Evolutionary conservation across 2,797 vertebrate genomes (phyloP).

Genomic region (Chaetophractus vellerosus): DNA sequence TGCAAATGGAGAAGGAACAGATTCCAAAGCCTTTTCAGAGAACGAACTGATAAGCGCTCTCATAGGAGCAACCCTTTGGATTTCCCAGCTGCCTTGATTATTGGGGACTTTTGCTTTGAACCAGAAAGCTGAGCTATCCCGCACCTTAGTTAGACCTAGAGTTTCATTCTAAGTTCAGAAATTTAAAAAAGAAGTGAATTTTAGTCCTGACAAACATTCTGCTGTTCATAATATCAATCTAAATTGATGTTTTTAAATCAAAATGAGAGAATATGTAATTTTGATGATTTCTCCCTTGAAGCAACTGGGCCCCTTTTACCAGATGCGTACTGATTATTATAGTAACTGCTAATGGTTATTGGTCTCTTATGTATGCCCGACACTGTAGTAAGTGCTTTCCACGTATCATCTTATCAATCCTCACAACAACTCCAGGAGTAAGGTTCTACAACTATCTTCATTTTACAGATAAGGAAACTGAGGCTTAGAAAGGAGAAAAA

Average conservation of each 20-base stretch:
- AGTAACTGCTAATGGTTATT: neutral
- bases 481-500: neutral
- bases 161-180: slow-evolving; percentile 9
- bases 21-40: slow-evolving; percentile 17
- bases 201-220: neutral
- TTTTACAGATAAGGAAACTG: neutral
- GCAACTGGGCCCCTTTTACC: neutral
- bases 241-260: slow-evolving; percentile 31
- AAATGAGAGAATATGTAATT: slow-evolving; percentile 21
- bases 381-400: too few species aligned
- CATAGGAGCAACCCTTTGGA: neutral
- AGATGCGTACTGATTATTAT: neutral
- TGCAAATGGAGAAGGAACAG: neutral
- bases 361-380: neutral
- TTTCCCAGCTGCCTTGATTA: slow-evolving; percentile 6
- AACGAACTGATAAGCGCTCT: neutral
- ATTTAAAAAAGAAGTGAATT: neutral
- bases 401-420: neutral
- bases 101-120: slow-evolving; percentile 36
- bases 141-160: neutral
- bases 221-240: neutral
- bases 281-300: slow-evolving; percentile 21
- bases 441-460: neutral
- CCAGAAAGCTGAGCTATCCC: neutral
- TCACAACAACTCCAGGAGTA: neutral